Base-by-base conservation (phyloP, 2,888 invertebrate genomes). In the Nebria salina region DNA sequence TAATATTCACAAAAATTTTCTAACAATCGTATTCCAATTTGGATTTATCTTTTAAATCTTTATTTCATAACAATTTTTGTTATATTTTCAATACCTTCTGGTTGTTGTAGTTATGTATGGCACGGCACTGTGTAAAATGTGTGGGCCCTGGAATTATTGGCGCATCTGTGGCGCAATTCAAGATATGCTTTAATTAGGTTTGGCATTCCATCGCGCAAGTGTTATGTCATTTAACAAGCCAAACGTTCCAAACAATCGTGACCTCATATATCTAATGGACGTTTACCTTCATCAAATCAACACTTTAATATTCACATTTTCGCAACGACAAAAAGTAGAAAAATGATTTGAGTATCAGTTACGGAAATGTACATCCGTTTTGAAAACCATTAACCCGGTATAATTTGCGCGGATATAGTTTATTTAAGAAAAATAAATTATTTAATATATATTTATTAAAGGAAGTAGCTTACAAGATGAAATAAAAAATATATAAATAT, bases 161-260 rank as follows among this genome's bases (percentile, higher is more conserved):
- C 66, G 43, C 77, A 82, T 79, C 82, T 82, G 83, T 73, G 79
- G 83, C 76, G 79, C 64, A 76, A 68, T 82, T 73, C 82, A 76
- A 82, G 82, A 83, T 83, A 79, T 75, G 70, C 65, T 83, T 79
- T 83, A 83, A 83, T 83, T 83, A 75, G 77, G 79, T 72, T 72
- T 74, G 54, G 77, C 83, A 83, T 83, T 82, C 83, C 83, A 74
- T 66, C 66, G 75, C 81, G 75, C 81, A 82, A 82, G 82, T 79
- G 76, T 83, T 82, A 82, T 79, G 65, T 75, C 79, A 83, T 79
- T 72, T 34, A 13, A 15, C 75, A 20, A 34, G 64, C 25, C 70
- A 70, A 26, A 70, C 70, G 70, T 70, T 70, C 70, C 70, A 26
- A 25, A 26, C 70, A 70, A 70, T 11, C 13, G 34, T 34, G 25